Evolutionary conservation across 2,888 invertebrate genomes (phyloP).

Genomic region (Pristionchus arcanus): DNA sequence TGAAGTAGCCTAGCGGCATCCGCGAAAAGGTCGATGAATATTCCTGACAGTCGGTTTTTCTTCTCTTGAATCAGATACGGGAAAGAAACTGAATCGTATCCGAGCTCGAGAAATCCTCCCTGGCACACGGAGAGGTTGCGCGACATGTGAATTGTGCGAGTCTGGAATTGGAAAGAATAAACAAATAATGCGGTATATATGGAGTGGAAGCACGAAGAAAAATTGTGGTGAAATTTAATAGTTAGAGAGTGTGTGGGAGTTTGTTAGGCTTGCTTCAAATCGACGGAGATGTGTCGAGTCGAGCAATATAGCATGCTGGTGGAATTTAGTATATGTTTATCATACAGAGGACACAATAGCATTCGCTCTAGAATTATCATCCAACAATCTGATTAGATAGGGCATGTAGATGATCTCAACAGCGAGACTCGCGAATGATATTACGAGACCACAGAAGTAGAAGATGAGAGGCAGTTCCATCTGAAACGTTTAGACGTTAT

Average conservation of each 20-base stretch:
- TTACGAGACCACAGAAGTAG: neutral
- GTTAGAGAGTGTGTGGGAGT: neutral
- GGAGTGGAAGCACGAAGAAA: neutral
- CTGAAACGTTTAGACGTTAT: neutral
- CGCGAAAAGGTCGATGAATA: neutral
- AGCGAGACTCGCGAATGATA: neutral
- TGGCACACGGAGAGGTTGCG: slow-evolving; percentile 12
- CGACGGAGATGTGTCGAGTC: neutral
- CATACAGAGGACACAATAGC: neutral
- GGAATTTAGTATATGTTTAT: neutral
- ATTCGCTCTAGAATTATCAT: neutral
- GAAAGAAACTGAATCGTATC: neutral
- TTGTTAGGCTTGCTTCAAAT: neutral
- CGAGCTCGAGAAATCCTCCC: neutral
- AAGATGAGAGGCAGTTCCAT: slow-evolving; percentile 1
- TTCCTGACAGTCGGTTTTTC: neutral
- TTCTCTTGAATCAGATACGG: neutral
- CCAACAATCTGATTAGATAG: neutral
- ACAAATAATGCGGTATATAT: neutral
- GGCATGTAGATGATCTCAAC: neutral
- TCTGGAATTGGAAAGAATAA: neutral
- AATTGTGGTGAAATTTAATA: neutral
- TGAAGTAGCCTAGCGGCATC: neutral
- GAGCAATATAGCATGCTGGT: neutral
- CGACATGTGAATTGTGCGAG: neutral